Percentiles rank a stretch among this genome's conserved stretches.
Evolutionary conservation across 1,140 invertebrate genomes (phyloP).

Genomic region (Papilio machaon): DNA sequence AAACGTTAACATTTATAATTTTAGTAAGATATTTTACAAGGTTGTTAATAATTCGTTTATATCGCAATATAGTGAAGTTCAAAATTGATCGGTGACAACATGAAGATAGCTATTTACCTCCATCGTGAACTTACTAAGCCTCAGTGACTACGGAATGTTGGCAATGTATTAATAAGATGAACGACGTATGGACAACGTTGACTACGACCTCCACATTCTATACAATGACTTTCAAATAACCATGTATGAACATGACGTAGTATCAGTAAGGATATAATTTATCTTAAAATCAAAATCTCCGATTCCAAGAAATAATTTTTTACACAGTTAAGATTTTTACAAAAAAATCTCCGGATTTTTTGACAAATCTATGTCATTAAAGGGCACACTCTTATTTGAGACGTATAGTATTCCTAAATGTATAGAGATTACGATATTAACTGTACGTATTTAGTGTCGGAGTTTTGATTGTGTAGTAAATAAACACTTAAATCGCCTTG

Average conservation of each 20-base stretch:
- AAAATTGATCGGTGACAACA: not conserved
- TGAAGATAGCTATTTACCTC: not conserved
- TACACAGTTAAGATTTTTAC: too few species aligned
- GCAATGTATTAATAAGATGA: slow-evolving; percentile 11
- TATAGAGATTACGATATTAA: too few species aligned
- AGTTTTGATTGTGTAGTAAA: too few species aligned
- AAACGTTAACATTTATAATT: too few species aligned
- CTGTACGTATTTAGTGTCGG: too few species aligned
- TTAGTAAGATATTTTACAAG: too few species aligned
- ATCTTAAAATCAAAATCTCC: not conserved
- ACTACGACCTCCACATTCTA: not conserved
- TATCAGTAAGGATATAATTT: not conserved
- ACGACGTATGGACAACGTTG: not conserved
- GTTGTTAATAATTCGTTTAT: too few species aligned
- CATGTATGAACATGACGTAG: not conserved
- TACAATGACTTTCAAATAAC: not conserved
- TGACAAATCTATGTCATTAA: too few species aligned
- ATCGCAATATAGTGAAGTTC: not conserved
- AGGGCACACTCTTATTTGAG: too few species aligned
- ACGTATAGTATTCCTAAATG: too few species aligned
- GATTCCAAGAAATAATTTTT: not conserved
- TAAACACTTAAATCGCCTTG: too few species aligned
- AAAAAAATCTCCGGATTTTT: not conserved
- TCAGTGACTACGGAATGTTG: not conserved
- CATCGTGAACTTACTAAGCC: not conserved